Evolutionary conservation across 2,113 vertebrate genomes (phyloP), one percentile per base, ranked within the genome.

Genomic region (Lepus europaeus): DNA sequence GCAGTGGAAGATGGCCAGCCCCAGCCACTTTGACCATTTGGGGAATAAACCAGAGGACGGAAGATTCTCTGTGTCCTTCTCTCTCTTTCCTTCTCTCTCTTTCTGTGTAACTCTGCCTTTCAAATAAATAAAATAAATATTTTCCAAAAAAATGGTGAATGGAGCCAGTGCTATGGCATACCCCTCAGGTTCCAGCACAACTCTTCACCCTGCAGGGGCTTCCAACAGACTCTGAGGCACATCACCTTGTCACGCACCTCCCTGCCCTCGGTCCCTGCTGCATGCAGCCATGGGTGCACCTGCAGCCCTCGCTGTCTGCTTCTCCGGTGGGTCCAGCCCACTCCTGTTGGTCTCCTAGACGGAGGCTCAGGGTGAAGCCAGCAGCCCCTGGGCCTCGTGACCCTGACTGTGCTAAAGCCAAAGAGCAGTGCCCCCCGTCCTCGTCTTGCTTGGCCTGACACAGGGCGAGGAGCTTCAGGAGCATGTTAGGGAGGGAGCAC

Each of bases 211-310:
- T 45, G 45, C 45, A 45, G 22, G 33, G 5, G 78, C 63, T 16
- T 10, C 16, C 4, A 1, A 49, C 0, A 14, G 0, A 31, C 45
- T 19, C 5, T 2, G 49, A 73, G 64, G 29, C 2, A 27, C 4
- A 2, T 72, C 45, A 51, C 56, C 20, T 2, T 3, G 23, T 19
- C 49, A 68, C 16, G 13, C 1, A 11, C 14, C 23, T 64, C 45
- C 49, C n/a, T 31, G 27, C 17, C n/a, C 59, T 66, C 19, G 4
- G 20, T 39, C 33, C 31, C 72, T 3, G 7, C 31, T 39, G 64
- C 64, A 22, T 27, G 45, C 13, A 31, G 59, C 33, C 69, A 9
- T 2, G 13, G 39, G 22, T 59, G 4, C 13, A 56, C 36, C 45
- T 64, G 9, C 4, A 45, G 45, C 45, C 45, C 45, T 45, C 45